These are phyloP conservation scores for Notothenia coriiceps DNA, from an alignment of 2,113 vertebrate genomes.

Conservation along the genomic window DNA sequence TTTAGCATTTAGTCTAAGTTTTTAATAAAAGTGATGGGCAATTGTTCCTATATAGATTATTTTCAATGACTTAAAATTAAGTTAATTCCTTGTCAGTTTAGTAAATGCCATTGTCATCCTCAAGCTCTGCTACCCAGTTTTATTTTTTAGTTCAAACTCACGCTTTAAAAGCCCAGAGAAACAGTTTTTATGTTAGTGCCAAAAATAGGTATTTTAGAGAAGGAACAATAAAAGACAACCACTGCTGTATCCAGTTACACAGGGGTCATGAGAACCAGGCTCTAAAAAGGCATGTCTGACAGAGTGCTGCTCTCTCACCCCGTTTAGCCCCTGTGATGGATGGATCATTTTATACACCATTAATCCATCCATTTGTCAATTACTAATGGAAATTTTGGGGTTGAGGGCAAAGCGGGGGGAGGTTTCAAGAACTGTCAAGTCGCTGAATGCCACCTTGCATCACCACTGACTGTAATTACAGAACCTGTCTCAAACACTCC, in stretches of 20 bases:
- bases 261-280: slow-evolving; percentile 51
- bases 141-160: background rate
- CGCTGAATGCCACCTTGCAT: slow-evolving; percentile 64
- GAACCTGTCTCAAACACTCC: slow-evolving; percentile 50
- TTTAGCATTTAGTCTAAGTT: background rate
- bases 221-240: slow-evolving; percentile 9
- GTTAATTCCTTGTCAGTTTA: background rate
- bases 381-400: slow-evolving; percentile 71
- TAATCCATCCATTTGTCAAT: slow-evolving; percentile 81
- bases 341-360: slow-evolving; percentile 78
- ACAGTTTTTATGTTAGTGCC: background rate
- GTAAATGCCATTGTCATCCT: background rate
- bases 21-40: background rate
- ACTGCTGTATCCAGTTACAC: slow-evolving; percentile 20
- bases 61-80: background rate
- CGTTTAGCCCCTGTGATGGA: slow-evolving; percentile 72
- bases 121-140: too few relatives aligned
- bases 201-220: background rate
- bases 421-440: slow-evolving; percentile 69
- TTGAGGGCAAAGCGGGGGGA: slow-evolving; percentile 25
- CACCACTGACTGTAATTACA: slow-evolving; percentile 64
- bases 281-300: slow-evolving; percentile 52
- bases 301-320: slow-evolving; percentile 57
- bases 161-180: background rate
- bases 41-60: background rate